Conservation (phyloP, 2,888 invertebrate genomes). For the Lepidonotus clava region DNA sequence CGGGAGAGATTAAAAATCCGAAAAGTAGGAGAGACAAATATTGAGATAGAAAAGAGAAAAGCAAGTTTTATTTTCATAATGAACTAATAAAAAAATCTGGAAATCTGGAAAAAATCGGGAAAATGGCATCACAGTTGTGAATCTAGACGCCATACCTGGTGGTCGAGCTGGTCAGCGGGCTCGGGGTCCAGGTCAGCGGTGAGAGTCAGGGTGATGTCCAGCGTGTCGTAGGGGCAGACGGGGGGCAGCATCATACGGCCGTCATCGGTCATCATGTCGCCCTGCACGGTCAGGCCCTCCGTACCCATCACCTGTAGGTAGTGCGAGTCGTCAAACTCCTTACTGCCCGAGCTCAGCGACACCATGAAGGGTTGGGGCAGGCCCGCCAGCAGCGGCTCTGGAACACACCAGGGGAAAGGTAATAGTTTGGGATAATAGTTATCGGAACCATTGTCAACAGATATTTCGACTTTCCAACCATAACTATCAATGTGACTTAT, state of each 20-base stretch:
- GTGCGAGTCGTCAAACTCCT: slow-evolving; percentile 80
- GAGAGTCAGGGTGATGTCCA: slow-evolving; percentile 82
- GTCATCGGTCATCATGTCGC: slow-evolving; percentile 45
- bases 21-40: background rate
- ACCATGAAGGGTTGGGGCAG: slow-evolving; percentile 69
- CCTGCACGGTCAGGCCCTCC: slow-evolving; percentile 62
- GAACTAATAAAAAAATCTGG: background rate
- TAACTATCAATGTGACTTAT: too few relatives aligned
- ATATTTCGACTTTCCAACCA: too few relatives aligned
- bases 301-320: slow-evolving; percentile 65
- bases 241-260: slow-evolving; percentile 53
- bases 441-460: too few relatives aligned
- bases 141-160: slow-evolving; percentile 27
- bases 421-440: too few relatives aligned
- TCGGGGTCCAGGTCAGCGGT: slow-evolving; percentile 85
- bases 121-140: too few relatives aligned
- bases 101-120: too few relatives aligned
- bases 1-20: too few relatives aligned
- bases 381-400: slow-evolving; percentile 59
- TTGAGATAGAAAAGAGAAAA: background rate
- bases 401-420: too few relatives aligned
- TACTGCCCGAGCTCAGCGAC: slow-evolving; percentile 71
- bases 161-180: background rate
- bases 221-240: slow-evolving; percentile 52
- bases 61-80: too few relatives aligned